A percentile compares a stretch with the other conserved stretches of the same genome.
phyloP scores from a whole-genome alignment of 1,140 invertebrate species.

The Myzus persicae region DNA sequence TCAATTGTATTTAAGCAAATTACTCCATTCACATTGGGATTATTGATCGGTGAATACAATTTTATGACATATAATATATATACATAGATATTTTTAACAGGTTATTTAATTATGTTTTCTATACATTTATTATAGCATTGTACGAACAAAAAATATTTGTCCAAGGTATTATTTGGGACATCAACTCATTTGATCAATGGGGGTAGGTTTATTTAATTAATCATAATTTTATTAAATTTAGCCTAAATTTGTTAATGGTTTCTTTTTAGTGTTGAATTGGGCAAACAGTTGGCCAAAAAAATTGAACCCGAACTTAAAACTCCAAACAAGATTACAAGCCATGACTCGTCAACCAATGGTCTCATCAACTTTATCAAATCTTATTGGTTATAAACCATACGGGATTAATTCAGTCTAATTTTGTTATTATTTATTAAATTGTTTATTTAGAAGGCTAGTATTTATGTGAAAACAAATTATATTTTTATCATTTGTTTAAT shows the following conservation, averaged over 20 bases:
- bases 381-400: conserved; percentile 17
- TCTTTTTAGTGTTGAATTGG: conserved; percentile 86
- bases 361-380: conserved; percentile 92
- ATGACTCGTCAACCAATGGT: conserved; percentile 93
- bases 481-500: conserved; percentile 23
- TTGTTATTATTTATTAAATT: conserved; percentile 39
- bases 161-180: conserved; percentile 98
- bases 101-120: not conserved
- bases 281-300: conserved; percentile 96
- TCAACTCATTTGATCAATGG: conserved; percentile 99
- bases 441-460: conserved; percentile 13
- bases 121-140: conserved; percentile 74
- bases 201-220: conserved; percentile 72
- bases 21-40: conserved; percentile 93
- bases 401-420: not conserved
- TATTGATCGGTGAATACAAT: conserved; percentile 83
- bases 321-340: conserved; percentile 71
- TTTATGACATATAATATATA: conserved; percentile 1
- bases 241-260: conserved; percentile 57
- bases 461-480: conserved; percentile 17
- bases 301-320: conserved; percentile 92
- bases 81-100: not conserved
- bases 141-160: conserved; percentile 99
- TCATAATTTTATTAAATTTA: conserved; percentile 40
- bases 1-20: conserved; percentile 94